Base-by-base conservation (phyloP, 2,797 vertebrate genomes). In the Bothrops alternatus region DNA sequence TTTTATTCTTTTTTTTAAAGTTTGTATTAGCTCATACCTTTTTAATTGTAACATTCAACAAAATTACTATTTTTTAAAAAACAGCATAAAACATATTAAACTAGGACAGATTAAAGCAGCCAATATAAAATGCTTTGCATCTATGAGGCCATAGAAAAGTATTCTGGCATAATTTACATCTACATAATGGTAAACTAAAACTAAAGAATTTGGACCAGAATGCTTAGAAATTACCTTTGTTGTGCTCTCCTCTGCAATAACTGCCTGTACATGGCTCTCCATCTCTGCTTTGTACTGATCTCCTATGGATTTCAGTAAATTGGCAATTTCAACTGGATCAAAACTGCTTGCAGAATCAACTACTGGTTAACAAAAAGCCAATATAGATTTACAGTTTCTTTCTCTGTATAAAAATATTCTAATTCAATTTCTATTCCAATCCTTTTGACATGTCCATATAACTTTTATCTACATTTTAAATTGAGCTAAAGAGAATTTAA, bases 261-360 rank as follows among this genome's bases (percentile, higher is more conserved):
- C 0, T 0, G 26, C 73, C 13, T 28, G 69, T 50, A 28, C 94
- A 91, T 91, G 11, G 42, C 14, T 25, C 89, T 97, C 96, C 53
- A 97, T 16, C 25, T 97, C 96, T 89, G 8, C 12, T n/a, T 96
- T 96, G 95, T 94, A 96, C 90, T 91, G 4, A 37, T 97, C 97
- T 58, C 96, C 97, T 47, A 97, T 18, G 73, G 1, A 65, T 78
- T 82, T 91, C 93, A 97, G 96, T 25, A 93, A 95, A 4, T 91
- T 92, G 86, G 87, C 96, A n/a, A 97, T 18, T 82, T 91, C 2
- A 6, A 18, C 87, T 0, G 91, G 87, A 0, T 97, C 96, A 23
- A 97, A 97, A 3, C 1, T 20, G 65, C 2, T 11, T 16, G 8
- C 14, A 1, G 91, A 63, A n/a, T 78, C 87, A 91, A 0, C 82